Percentiles rank a stretch among this genome's conserved stretches.
Evolutionary conservation across 2,113 vertebrate species (phyloP).

Genomic region (Petroica traversi): DNA sequence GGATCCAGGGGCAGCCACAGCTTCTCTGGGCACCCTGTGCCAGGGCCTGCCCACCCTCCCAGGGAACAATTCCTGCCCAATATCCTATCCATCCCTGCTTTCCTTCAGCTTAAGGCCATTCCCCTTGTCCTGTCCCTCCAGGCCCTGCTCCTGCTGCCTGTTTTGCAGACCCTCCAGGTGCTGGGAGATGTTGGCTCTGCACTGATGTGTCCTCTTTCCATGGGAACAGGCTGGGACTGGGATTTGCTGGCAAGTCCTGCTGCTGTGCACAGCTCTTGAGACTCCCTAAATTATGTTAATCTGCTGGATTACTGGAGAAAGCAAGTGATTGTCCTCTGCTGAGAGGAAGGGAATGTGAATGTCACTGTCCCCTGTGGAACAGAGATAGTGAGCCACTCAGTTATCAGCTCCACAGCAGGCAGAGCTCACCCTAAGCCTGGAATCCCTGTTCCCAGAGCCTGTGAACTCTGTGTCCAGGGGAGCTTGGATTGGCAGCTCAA

Average conservation of each 20-base stretch:
- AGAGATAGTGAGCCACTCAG: not conserved
- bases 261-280: not conserved
- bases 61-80: not conserved
- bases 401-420: not conserved
- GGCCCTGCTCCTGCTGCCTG: not conserved
- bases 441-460: not conserved
- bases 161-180: not conserved
- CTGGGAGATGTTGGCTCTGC: not conserved
- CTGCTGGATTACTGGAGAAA: not conserved
- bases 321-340: not conserved
- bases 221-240: not conserved
- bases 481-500: not conserved
- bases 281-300: not conserved
- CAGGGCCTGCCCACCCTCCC: not conserved
- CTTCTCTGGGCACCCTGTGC: not conserved
- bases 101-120: not conserved
- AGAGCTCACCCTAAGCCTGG: not conserved
- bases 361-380: not conserved
- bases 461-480: accelerated
- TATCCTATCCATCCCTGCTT: accelerated
- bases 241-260: not conserved
- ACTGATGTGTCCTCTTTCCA: not conserved
- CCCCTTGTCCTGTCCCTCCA: not conserved
- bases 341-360: not conserved
- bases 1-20: not conserved